Evolutionary conservation across 2,113 vertebrate genomes (phyloP).

Genomic region (Jacana jacana): DNA sequence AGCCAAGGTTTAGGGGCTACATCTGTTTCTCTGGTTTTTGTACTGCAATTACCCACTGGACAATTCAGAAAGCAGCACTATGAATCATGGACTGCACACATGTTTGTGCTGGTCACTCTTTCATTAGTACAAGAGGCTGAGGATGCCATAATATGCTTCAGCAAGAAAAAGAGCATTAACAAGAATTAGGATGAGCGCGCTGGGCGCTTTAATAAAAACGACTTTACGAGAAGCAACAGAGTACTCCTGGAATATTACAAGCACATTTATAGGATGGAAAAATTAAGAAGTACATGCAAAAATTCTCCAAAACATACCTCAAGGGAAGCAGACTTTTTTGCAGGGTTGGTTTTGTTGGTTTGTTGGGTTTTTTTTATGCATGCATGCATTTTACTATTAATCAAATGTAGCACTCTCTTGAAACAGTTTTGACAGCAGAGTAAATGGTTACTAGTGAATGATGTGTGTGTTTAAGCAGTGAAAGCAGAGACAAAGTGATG

Average conservation of each 20-base stretch:
- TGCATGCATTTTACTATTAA: conserved; percentile 43
- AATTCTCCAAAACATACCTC: background rate
- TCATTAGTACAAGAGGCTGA: conserved; percentile 31
- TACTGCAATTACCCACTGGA: conserved; percentile 79
- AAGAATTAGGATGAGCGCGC: conserved; percentile 21
- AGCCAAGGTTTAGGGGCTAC: conserved; percentile 77
- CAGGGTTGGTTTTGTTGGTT: too few relatives aligned
- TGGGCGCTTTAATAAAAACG: conserved; percentile 31
- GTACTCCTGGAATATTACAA: background rate
- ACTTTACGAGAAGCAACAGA: conserved; percentile 17
- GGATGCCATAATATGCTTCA: background rate
- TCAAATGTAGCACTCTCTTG: conserved; percentile 49
- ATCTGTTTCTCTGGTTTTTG: conserved; percentile 80
- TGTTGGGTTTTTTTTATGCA: background rate
- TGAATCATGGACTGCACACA: conserved; percentile 72
- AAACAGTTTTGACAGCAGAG: conserved; percentile 61
- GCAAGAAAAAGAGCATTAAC: background rate
- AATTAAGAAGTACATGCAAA: background rate
- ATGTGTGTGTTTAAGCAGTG: conserved; percentile 37
- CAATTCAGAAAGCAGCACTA: conserved; percentile 72
- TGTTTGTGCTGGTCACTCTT: conserved; percentile 62
- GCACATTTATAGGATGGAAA: conserved; percentile 22
- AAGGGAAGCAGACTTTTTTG: background rate
- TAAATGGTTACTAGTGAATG: conserved; percentile 58
- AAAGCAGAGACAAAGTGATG: conserved; percentile 58